A percentile compares a stretch with the other conserved stretches of the same genome.
Evolutionary conservation across 2,888 invertebrate genomes (phyloP).

Genomic region (Cerastis rubricosa): DNA sequence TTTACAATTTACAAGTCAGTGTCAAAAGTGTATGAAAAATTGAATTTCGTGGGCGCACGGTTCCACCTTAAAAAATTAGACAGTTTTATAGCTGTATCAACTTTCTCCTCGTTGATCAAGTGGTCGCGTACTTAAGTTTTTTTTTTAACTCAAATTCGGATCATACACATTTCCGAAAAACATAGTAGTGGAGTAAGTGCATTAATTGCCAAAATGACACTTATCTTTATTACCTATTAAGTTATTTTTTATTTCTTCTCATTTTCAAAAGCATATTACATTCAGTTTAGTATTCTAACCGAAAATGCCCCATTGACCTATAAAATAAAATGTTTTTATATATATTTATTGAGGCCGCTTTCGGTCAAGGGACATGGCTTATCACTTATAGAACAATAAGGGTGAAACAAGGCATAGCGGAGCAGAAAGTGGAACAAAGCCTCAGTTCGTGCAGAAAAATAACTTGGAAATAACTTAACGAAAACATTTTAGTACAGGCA

Average conservation of each 20-base stretch:
- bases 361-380: conserved; percentile 38
- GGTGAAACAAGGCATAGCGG: neutral
- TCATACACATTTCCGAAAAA: neutral
- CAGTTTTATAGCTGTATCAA: too few species aligned
- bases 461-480: neutral
- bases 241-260: too few species aligned
- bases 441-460: neutral
- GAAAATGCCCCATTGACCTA: conserved; percentile 11
- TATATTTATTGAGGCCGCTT: conserved; percentile 27
- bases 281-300: neutral
- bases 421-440: conserved; percentile 6
- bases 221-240: neutral
- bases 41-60: too few species aligned
- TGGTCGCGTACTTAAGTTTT: too few species aligned
- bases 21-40: too few species aligned
- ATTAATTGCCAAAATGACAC: neutral
- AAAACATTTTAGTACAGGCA: neutral
- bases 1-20: too few species aligned
- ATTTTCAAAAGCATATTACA: neutral
- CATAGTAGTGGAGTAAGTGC: neutral
- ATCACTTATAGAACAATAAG: conserved; percentile 44
- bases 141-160: neutral
- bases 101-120: too few species aligned
- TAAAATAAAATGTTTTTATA: conserved; percentile 28
- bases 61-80: too few species aligned